These are phyloP conservation scores for Hyla sarda DNA, from an alignment of 2,113 vertebrate species.

Conservation along the genomic window DNA sequence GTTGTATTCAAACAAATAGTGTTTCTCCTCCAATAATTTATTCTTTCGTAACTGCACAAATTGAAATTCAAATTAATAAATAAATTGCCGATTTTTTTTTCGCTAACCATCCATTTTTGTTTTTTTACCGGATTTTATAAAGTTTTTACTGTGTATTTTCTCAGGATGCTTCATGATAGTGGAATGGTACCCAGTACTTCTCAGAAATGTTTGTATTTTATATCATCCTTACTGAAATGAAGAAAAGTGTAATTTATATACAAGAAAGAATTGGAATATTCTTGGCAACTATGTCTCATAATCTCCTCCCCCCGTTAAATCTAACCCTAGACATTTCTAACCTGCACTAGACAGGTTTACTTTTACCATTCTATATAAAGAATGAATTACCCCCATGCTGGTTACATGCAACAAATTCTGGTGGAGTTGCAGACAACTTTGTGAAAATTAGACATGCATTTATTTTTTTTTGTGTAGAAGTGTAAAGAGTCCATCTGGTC, in stretches of 20 bases:
- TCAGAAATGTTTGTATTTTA: neutral
- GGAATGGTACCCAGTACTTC: neutral
- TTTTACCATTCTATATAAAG: constrained; percentile 51
- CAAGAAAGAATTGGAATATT: neutral
- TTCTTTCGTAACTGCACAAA: neutral
- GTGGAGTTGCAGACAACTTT: constrained; percentile 64
- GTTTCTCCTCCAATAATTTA: neutral
- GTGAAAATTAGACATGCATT: constrained; percentile 67
- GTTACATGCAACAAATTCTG: constrained; percentile 70
- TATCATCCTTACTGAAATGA: neutral
- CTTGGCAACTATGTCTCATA: constrained; percentile 35
- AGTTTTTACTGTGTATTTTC: neutral
- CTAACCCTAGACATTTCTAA: constrained; percentile 28
- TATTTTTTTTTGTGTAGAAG: constrained; percentile 61
- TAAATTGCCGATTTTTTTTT: neutral
- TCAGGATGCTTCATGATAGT: neutral
- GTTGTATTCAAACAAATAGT: constrained; percentile 1
- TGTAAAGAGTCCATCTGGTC: constrained; percentile 41
- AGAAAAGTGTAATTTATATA: constrained; percentile 20
- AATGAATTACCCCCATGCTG: constrained; percentile 60
- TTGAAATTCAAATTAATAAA: too few relatives aligned
- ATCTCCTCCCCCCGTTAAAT: constrained; percentile 35
- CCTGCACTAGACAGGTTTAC: constrained; percentile 31
- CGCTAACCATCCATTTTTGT: neutral
- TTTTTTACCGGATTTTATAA: neutral